Evolutionary conservation across 2,888 invertebrate genomes (phyloP), one percentile per base, ranked within the genome.

Genomic region (Tipula vernalis): DNA sequence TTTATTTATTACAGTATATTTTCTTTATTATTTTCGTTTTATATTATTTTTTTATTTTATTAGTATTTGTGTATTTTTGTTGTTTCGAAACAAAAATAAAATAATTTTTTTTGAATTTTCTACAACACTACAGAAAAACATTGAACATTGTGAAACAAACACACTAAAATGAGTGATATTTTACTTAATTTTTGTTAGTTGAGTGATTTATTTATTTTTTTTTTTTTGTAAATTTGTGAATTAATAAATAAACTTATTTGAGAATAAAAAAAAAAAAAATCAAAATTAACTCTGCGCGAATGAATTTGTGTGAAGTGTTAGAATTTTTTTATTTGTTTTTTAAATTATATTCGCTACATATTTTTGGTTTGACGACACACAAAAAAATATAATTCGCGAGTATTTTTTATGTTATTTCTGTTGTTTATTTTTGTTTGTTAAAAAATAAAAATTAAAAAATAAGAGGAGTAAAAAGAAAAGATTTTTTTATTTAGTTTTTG

Each of bases 91-190:
- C 84, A 84, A 39, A 39, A 39, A 39, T 84, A 39, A 39, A 84
- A 36, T 83, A 71, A 36, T 84, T 84, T 84, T 39, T 13, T 84
- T 39, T 84, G n/a, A 84, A 84, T 84, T 84, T 84, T 84, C 51
- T 71, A 71, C 71, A 84, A 84, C 39, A 84, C 84, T 39, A 84
- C 84, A 84, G 41, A 41, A 41, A 84, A 84, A 84, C 84, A 84
- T 41, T 71, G 71, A 71, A 71, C 71, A 71, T 71, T 71, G 71
- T 71, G 71, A 71, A 71, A 71, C 71, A 71, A 71, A 71, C 71
- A 71, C 71, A 71, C 71, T 28, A 71, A 71, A 18, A 28, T 71
- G 71, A 71, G 71, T 71, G 71, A 71, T 71, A 71, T 71, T 71
- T 71, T 28, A 71, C 28, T 28, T 28, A 28, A 10, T 28, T 71